Conservation (phyloP, 2,113 vertebrate species). For the Chaenocephalus aceratus region DNA sequence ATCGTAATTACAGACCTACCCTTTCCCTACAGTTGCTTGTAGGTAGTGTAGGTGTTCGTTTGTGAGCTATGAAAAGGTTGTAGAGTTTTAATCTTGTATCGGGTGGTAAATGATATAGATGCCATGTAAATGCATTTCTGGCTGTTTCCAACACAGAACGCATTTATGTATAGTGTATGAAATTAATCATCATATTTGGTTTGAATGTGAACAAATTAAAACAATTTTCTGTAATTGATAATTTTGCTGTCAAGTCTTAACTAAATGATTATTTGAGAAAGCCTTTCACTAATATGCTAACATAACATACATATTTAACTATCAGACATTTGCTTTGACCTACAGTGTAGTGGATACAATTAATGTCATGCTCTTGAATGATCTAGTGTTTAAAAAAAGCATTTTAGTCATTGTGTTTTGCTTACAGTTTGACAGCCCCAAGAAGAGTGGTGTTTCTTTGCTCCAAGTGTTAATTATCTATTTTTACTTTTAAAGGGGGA, state of each 20-base stretch:
- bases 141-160: neutral
- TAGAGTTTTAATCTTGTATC: neutral
- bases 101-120: neutral
- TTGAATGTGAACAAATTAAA: slow-evolving; percentile 19
- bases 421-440: neutral
- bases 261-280: neutral
- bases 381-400: neutral
- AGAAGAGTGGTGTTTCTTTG: neutral
- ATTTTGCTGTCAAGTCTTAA: neutral
- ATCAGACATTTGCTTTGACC: neutral
- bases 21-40: neutral
- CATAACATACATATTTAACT: neutral
- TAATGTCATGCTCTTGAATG: neutral
- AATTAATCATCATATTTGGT: slow-evolving; percentile 10
- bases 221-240: slow-evolving; percentile 1
- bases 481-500: slow-evolving; percentile 81
- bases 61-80: neutral
- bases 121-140: neutral
- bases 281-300: neutral
- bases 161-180: neutral
- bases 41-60: neutral
- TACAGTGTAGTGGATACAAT: neutral
- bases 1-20: slow-evolving; percentile 10
- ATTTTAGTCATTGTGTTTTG: slow-evolving; percentile 9
- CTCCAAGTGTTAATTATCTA: slow-evolving; percentile 53